Conservation (phyloP, 1,140 invertebrate species). For the Drosophila baimaii region DNA sequence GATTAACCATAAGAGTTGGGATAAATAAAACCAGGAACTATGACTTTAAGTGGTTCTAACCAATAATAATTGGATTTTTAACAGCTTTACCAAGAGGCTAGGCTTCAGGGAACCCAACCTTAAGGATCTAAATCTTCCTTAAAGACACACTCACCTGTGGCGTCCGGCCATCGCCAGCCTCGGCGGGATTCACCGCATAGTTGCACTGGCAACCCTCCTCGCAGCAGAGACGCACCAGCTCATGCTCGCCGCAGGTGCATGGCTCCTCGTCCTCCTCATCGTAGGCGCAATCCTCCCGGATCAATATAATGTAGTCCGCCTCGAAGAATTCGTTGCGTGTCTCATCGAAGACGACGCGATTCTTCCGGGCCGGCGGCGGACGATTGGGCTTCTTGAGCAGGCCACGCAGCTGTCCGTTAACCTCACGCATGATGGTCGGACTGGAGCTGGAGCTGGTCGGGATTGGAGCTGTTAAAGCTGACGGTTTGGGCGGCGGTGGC, state of each 20-base stretch:
- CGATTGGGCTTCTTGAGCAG: slow-evolving; percentile 83
- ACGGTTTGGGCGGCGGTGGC: not conserved
- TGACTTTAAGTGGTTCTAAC: too few relatives aligned
- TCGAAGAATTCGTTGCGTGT: slow-evolving; percentile 94
- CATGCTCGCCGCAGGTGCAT: slow-evolving; percentile 90
- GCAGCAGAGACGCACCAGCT: slow-evolving; percentile 88
- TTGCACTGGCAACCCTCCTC: slow-evolving; percentile 86
- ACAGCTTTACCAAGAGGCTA: too few relatives aligned
- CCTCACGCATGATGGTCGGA: slow-evolving; percentile 82
- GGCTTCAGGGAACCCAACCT: too few relatives aligned
- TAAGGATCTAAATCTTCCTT: too few relatives aligned
- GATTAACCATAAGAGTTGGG: not conserved
- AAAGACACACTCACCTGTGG: slow-evolving; percentile 73
- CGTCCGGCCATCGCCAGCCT: slow-evolving; percentile 80
- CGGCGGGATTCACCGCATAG: slow-evolving; percentile 77
- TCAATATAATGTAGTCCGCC: slow-evolving; percentile 93
- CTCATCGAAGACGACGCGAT: slow-evolving; percentile 93
- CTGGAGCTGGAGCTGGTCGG: not conserved
- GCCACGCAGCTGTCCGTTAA: slow-evolving; percentile 79
- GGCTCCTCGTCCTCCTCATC: slow-evolving; percentile 90
- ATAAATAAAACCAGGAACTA: not conserved
- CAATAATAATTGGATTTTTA: too few relatives aligned
- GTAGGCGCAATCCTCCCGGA: slow-evolving; percentile 92
- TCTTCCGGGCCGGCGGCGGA: slow-evolving; percentile 85
- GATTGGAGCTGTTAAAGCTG: not conserved